Evolutionary conservation across 2,888 invertebrate genomes (phyloP).

Genomic region (Caenorhabditis drosophilae): DNA sequence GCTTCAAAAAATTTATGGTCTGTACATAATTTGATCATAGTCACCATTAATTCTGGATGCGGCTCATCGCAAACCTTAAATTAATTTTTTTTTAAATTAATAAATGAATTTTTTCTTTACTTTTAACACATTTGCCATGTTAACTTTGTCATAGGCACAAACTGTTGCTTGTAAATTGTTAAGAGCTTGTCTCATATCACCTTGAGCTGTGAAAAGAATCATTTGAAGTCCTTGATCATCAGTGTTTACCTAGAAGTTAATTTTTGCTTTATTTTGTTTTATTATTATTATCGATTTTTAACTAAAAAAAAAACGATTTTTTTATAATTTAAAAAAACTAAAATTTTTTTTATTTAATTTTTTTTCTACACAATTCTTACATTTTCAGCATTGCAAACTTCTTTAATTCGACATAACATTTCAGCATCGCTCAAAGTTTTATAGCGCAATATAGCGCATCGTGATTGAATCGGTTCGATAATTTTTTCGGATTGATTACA

Average conservation of each 20-base stretch:
- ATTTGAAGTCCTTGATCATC: constrained; percentile 92
- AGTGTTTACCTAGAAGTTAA: no score
- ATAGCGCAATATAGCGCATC: constrained; percentile 94
- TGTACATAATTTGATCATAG: constrained; percentile 85
- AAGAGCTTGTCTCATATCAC: constrained; percentile 87
- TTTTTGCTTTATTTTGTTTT: no score
- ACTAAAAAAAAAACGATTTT: no score
- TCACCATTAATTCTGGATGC: constrained; percentile 88
- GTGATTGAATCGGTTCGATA: constrained; percentile 96
- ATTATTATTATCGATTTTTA: no score
- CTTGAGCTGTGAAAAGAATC: constrained; percentile 95
- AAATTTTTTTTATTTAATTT: no score
- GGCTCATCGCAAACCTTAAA: constrained; percentile 92
- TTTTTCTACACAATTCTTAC: no score
- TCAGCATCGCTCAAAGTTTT: constrained; percentile 88
- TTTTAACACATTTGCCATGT: constrained; percentile 91
- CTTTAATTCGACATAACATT: constrained; percentile 81
- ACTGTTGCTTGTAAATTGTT: constrained; percentile 78
- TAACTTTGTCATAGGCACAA: constrained; percentile 89
- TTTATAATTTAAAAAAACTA: no score
- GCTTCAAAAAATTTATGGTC: constrained; percentile 74
- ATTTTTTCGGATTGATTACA: constrained; percentile 98
- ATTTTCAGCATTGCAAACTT: constrained; percentile 72
- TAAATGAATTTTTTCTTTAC: constrained; percentile 65
- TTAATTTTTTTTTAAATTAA: neutral